Base-by-base conservation (phyloP, 2,888 invertebrate genomes). In the Nomada fucata region DNA sequence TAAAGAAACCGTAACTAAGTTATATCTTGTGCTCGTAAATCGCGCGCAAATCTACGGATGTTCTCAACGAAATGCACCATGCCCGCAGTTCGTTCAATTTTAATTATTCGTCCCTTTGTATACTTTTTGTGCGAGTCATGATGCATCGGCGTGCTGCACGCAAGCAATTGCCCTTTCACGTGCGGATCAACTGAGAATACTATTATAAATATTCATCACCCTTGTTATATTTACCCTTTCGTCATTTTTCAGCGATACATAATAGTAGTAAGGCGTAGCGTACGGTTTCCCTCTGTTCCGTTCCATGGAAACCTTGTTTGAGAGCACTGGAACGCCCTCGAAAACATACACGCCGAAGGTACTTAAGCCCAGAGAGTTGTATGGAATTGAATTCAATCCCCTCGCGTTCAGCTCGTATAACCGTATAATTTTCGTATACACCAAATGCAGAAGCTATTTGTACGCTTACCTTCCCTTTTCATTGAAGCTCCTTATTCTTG, bases 171-270 rank as follows among this genome's bases (percentile, higher is more conserved):
- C 73, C 78, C 73, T 74, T 64, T 74, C 69, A 59, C 59, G 57
- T 57, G 29, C 68, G 59, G 53, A 75, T 81, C 83, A 80, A 83
- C 83, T 80, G 83, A 77, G 78, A 75, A 61, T 79, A 79, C 70
- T 65, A 80, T 79, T 86, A 90, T 90, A 90, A 90, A 90, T 90
- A 90, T 90, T 89, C 88, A 90, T 88, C 83, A 77, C 81, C 86
- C 82, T 89, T 86, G 86, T 90, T 86, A 87, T 88, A 86, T 83
- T 88, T 87, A 85, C 85, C 87, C 88, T 89, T 85, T 78, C 83
- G 75, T 81, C 80, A 84, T 88, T 86, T 86, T 81, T 65, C 69
- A 82, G 69, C 78, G 47, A 75, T 60, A 60, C 61, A 84, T 74
- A 84, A 86, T 84, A 50, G 61, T 71, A 64, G 69, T 52, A 70